Evolutionary conservation across 2,797 vertebrate genomes (phyloP), one percentile per base, ranked within the genome.

Genomic region (Darevskia nairensis): DNA sequence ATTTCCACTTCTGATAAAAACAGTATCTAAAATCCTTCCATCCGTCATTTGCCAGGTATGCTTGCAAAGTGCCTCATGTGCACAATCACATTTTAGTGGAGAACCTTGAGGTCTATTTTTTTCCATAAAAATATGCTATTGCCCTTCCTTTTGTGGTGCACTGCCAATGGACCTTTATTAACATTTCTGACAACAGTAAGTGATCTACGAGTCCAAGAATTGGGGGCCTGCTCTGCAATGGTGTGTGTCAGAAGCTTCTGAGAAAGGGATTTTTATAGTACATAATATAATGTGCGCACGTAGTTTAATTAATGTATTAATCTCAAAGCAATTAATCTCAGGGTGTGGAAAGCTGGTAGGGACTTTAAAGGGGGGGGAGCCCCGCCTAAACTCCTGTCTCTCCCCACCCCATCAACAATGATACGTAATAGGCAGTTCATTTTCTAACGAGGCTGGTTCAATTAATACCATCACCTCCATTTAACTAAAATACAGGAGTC

Each of bases 371-470:
- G 35, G 85, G 82, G 44, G 61, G 35, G 84, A 83, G 68, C 6
- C 25, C 9, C 11, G 1, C 61, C 61, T 64, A 64, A 64, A 13
- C 11, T 11, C 27, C 29, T 27, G 11, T 11, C 44, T 29, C 82
- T 55, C 76, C 8, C 61, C 55, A 32, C 41, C 85, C n/a, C 74
- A 46, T 83, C 35, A 89, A 86, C n/a, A 80, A 5, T 87, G 7
- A 25, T 90, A 90, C 89, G 41, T 82, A 8, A 76, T 88, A 66
- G 81, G 44, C 92, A 90, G 59, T 90, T 92, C 35, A 86, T 87
- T 87, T 88, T 85, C 8, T 86, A 92, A 78, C 86, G 74, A 89
- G 27, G 11, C 80, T 86, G 74, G 25, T 86, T 81, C 90, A 93
- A 88, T 88, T 94, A 89, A 84, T 82, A 89, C 77, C 82, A 55